Percentiles rank a stretch among this genome's conserved stretches.
phyloP scores from a whole-genome alignment of 2,797 vertebrate genomes.

The Danio jaintianensis region DNA sequence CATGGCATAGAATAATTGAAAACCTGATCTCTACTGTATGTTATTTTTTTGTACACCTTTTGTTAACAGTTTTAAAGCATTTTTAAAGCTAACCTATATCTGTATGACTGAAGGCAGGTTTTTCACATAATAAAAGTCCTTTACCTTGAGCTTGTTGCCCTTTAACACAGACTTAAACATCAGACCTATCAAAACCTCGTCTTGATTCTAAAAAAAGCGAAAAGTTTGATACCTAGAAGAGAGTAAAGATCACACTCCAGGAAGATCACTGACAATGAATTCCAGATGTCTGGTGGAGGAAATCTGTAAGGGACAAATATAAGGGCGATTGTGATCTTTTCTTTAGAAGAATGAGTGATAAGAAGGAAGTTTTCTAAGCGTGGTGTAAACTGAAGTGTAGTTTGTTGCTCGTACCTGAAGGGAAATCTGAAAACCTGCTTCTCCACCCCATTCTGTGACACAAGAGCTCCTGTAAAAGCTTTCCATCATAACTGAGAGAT shows the following conservation, averaged over 20 bases:
- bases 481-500: neutral
- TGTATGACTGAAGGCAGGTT: neutral
- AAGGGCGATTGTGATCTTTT: neutral
- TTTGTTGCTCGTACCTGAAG: neutral
- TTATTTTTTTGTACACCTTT: neutral
- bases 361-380: neutral
- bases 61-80: neutral
- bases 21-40: neutral
- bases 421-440: neutral
- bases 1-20: neutral
- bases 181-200: neutral
- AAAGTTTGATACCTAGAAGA: neutral
- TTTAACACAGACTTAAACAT: neutral
- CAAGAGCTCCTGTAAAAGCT: neutral
- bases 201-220: neutral
- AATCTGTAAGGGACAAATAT: neutral
- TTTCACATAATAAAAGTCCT: neutral
- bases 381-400: neutral
- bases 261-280: conserved; percentile 7
- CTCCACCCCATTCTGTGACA: neutral
- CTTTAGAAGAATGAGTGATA: neutral
- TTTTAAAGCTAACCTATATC: too few species aligned
- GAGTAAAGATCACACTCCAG: neutral
- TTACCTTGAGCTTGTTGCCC: neutral
- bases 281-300: neutral